Base-by-base conservation (phyloP, 2,888 invertebrate species). In the Microctonus hyperodae region DNA sequence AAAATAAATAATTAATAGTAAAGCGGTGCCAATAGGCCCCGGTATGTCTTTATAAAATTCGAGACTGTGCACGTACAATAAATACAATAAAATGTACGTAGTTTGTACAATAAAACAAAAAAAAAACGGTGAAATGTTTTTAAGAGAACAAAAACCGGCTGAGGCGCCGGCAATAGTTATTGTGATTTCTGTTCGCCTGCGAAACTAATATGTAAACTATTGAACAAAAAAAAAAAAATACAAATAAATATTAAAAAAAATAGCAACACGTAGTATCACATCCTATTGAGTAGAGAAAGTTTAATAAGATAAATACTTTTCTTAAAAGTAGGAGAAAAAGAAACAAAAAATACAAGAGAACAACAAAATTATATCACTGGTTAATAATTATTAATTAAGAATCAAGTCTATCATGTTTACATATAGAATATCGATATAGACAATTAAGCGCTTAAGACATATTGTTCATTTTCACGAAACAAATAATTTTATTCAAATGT, bases 51-150 rank as follows among this genome's bases (percentile, higher is more conserved):
- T 67, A 57, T 64, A 35, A 53, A 67, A 56, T 67, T 67, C 61
- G 57, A 67, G 66, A 63, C 63, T 63, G 67, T 62, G 62, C 67
- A 63, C 62, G 62, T 67, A 67, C 67, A 67, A 67, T 67, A 67
- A 67, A 48, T 56, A 62, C 25, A 66, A 31, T 64, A 58, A 58
- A 20, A 22, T 28, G 40, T 55, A 55, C 25, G 51, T 51, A 63
- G 51, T 63, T 63, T 37, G 59, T 65, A 58, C 58, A 48, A 67
- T 1, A 35, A 65, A 53, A 58, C 1, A 55, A 53, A 37, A 59
- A 60, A 44, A 31, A 60, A 40, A 16, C 16, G 20, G 16, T n/a
- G n/a, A 44, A 6, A 44, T 20, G 44, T 44, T 37, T 37, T 13
- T 37, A 44, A 16, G 44, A 51, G 50, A 28, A 31, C 33, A 11